These are phyloP conservation scores for Parazoanthus swiftii DNA, from an alignment of 92 coral and sea anemone genomes.

Conservation along the genomic window DNA sequence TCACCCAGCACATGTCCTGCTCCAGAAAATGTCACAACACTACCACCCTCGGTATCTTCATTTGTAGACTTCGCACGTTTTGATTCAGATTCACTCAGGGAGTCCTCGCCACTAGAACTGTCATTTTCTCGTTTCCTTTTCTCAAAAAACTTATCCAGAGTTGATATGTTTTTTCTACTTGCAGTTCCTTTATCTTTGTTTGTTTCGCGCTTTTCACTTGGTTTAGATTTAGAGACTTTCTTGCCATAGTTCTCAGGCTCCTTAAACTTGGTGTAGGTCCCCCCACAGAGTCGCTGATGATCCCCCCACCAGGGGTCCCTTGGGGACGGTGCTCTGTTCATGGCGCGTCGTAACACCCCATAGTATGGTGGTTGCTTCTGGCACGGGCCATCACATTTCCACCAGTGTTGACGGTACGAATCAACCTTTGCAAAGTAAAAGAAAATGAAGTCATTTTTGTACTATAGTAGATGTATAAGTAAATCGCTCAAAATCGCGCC, in stretches of 20 bases:
- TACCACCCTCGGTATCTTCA: conserved; percentile 24
- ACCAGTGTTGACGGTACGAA: conserved; percentile 97
- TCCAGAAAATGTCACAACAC: conserved; percentile 73
- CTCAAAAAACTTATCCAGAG: conserved; percentile 38
- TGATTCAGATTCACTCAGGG: conserved; percentile 11
- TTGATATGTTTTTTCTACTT: conserved; percentile 33
- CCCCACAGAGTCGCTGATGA: conserved; percentile 92
- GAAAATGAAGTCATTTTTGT: neutral
- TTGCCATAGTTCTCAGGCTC: conserved; percentile 95
- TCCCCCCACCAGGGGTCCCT: conserved; percentile 98
- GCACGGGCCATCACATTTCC: conserved; percentile 96
- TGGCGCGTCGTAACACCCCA: conserved; percentile 90
- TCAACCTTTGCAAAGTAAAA: conserved; percentile 61
- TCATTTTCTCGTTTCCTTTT: conserved; percentile 36
- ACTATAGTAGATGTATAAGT: no score
- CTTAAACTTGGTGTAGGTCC: conserved; percentile 84
- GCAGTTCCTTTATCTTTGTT: conserved; percentile 31
- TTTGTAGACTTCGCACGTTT: conserved; percentile 28
- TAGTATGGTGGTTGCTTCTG: conserved; percentile 91
- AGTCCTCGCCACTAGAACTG: neutral
- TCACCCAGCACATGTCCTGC: conserved; percentile 71
- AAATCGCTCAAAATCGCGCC: no score
- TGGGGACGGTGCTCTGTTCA: conserved; percentile 96
- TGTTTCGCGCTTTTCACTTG: conserved; percentile 10
- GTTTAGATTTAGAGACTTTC: conserved; percentile 57